Conservation (phyloP, 2,797 vertebrate genomes). For the Gobionotothen gibberifrons region DNA sequence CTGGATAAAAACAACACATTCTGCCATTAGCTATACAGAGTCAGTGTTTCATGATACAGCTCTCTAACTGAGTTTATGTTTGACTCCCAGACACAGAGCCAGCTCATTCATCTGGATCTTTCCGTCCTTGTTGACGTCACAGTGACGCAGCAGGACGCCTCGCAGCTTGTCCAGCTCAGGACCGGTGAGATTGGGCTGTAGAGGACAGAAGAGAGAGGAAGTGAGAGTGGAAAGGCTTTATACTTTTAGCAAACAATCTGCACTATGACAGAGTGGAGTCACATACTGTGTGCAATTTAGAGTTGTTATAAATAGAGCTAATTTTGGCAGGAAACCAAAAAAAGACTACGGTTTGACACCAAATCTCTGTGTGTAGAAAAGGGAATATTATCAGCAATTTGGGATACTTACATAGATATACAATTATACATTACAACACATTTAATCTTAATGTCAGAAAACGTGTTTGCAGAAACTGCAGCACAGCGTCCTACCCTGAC, state of each 20-base stretch:
- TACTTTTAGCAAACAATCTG: not conserved
- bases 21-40: not conserved
- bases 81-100: conserved; percentile 93
- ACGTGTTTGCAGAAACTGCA: not conserved
- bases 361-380: not conserved
- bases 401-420: not conserved
- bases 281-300: not conserved
- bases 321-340: not conserved
- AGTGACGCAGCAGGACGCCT: conserved; percentile 89
- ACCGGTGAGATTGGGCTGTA: conserved; percentile 91
- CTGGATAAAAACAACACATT: conserved; percentile 20
- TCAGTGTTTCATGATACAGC: conserved; percentile 1
- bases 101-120: conserved; percentile 97
- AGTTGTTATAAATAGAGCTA: too few species aligned
- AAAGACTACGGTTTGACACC: not conserved
- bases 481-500: conserved; percentile 87
- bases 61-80: conserved; percentile 65
- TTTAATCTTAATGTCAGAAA: not conserved
- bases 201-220: not conserved
- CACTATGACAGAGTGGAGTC: too few species aligned
- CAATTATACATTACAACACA: not conserved
- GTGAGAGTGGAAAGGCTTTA: not conserved
- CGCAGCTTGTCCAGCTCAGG: conserved; percentile 93
- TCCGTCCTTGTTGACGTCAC: conserved; percentile 94
- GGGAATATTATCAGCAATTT: not conserved